These are phyloP conservation scores for Etheostoma spectabile DNA, from an alignment of 2,113 vertebrate species.

Conservation along the genomic window DNA sequence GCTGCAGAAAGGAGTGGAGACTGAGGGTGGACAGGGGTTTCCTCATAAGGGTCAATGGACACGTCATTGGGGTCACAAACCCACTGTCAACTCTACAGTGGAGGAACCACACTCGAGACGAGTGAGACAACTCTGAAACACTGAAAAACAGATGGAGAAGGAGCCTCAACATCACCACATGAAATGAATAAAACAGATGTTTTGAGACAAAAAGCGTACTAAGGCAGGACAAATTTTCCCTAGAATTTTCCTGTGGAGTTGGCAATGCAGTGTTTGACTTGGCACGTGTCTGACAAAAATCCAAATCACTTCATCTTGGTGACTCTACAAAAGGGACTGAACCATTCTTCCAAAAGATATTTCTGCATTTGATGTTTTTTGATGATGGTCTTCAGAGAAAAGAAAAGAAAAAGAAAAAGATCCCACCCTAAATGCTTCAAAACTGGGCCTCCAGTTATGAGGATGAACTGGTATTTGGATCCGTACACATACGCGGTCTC, in stretches of 20 bases:
- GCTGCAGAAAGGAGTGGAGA: conserved; percentile 92
- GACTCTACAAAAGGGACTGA: too few species aligned
- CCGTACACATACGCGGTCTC: conserved; percentile 95
- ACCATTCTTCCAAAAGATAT: background rate
- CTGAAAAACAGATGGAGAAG: conserved; percentile 70
- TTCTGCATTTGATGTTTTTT: background rate
- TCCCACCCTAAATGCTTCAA: conserved; percentile 88
- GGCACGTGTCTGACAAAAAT: too few species aligned
- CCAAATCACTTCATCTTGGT: too few species aligned
- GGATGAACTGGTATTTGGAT: conserved; percentile 90
- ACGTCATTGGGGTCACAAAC: conserved; percentile 60
- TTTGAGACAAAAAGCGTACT: background rate
- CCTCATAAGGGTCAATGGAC: conserved; percentile 87
- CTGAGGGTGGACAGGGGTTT: conserved; percentile 87
- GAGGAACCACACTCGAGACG: conserved; percentile 88
- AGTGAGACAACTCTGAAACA: conserved; percentile 54
- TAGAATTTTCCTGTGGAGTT: too few species aligned
- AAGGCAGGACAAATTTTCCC: too few species aligned
- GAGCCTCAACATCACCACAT: background rate
- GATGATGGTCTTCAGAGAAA: too few species aligned
- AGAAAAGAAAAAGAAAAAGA: background rate
- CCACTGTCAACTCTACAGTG: conserved; percentile 83
- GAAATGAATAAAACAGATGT: background rate
- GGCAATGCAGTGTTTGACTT: too few species aligned
- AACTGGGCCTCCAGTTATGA: conserved; percentile 90